A percentile compares a stretch with the other conserved stretches of the same genome.
phyloP scores from a whole-genome alignment of 2,113 vertebrate species.

The Felis catus region F.catus_Fca126_mat1.0 CM031414.1:44399501-44400000 shows the following conservation, averaged over 20 bases:
- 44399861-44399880: constrained; percentile 24
- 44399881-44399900: neutral
- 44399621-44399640: neutral
- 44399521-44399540: neutral
- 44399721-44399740: neutral
- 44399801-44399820: neutral
- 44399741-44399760: neutral
- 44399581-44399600: neutral
- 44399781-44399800: neutral
- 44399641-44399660: constrained; percentile 9
- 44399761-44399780: neutral
- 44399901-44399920: neutral
- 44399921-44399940: neutral
- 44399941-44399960: neutral
- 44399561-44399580: constrained; percentile 35
- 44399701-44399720: neutral
- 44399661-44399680: neutral
- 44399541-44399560: constrained; percentile 6
- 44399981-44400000: neutral
- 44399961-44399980: neutral
- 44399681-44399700: neutral
- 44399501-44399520: neutral
- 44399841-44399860: neutral
- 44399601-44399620: neutral
- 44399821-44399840: neutral